Percentiles rank a stretch among this genome's conserved stretches.
phyloP scores from a whole-genome alignment of 2,797 vertebrate species.

The Phataginus tricuspis region DNA sequence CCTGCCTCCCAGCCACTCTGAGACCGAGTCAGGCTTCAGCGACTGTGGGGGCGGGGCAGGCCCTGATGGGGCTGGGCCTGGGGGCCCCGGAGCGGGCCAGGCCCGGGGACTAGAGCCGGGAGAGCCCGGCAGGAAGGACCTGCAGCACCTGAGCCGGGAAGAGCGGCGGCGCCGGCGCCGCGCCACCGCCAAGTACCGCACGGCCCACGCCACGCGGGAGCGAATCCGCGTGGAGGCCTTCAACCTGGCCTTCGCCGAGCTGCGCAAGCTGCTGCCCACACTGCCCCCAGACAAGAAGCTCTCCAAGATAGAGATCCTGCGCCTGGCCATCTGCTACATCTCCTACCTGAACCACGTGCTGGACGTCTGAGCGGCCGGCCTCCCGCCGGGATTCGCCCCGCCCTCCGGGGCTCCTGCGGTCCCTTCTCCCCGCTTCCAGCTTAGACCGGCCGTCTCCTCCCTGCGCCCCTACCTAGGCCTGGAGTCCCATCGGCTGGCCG shows the following conservation, averaged over 20 bases:
- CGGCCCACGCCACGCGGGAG: conserved; percentile 88
- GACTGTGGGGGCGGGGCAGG: conserved; percentile 80
- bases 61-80: conserved; percentile 8
- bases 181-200: conserved; percentile 88
- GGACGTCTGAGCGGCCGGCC: conserved; percentile 81
- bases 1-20: conserved; percentile 82
- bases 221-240: conserved; percentile 89
- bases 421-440: neutral
- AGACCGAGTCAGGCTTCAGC: conserved; percentile 85
- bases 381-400: neutral
- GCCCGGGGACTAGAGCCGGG: conserved; percentile 72
- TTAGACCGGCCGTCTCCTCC: neutral
- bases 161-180: conserved; percentile 84
- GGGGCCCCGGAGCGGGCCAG: conserved; percentile 46
- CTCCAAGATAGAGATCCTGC: conserved; percentile 89
- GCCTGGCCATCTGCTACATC: conserved; percentile 89
- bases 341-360: conserved; percentile 89
- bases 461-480: neutral
- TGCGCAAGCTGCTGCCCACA: conserved; percentile 88
- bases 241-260: conserved; percentile 88
- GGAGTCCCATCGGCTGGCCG: neutral
- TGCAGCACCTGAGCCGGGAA: conserved; percentile 86
- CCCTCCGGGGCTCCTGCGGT: neutral
- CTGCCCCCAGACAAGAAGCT: conserved; percentile 89
- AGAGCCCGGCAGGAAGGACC: conserved; percentile 81